Evolutionary conservation across 2,113 vertebrate species (phyloP).

Genomic region (Hymenochirus boettgeri): DNA sequence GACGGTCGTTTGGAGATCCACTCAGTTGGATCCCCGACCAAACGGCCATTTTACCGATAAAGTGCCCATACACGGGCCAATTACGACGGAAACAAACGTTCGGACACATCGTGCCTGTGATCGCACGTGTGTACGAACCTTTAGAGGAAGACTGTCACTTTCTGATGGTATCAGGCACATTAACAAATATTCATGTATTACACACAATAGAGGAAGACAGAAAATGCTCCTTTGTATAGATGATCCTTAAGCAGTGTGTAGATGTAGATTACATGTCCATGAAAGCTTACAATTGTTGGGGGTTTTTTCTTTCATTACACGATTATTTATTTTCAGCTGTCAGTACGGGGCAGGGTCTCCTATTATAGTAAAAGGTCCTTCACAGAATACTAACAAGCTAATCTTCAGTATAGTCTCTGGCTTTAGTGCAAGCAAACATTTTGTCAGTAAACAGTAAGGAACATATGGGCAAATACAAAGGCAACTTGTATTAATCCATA

Average conservation of each 20-base stretch:
- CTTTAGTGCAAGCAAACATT: too few species aligned
- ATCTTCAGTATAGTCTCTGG: slow-evolving; percentile 25
- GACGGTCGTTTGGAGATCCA: too few species aligned
- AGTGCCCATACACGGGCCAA: too few species aligned
- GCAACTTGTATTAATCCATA: too few species aligned
- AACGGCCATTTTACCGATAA: too few species aligned
- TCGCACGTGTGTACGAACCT: too few species aligned
- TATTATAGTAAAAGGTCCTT: slow-evolving; percentile 18
- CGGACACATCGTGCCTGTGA: too few species aligned
- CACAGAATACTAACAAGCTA: slow-evolving; percentile 31
- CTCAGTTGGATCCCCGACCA: too few species aligned
- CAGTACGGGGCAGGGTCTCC: not conserved
- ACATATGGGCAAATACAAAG: too few species aligned
- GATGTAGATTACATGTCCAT: slow-evolving; percentile 32
- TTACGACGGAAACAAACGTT: too few species aligned
- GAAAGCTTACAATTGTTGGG: slow-evolving; percentile 28
- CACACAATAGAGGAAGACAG: slow-evolving; percentile 6
- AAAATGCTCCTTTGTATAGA: slow-evolving; percentile 11
- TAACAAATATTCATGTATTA: not conserved
- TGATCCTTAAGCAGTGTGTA: slow-evolving; percentile 25
- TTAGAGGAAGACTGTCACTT: too few species aligned
- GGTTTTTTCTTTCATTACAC: slow-evolving; percentile 15
- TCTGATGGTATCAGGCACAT: not conserved
- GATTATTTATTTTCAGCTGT: slow-evolving; percentile 32
- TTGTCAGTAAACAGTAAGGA: too few species aligned